Evolutionary conservation across 1,140 invertebrate species (phyloP).

Genomic region (Tetragonula clypearis): DNA sequence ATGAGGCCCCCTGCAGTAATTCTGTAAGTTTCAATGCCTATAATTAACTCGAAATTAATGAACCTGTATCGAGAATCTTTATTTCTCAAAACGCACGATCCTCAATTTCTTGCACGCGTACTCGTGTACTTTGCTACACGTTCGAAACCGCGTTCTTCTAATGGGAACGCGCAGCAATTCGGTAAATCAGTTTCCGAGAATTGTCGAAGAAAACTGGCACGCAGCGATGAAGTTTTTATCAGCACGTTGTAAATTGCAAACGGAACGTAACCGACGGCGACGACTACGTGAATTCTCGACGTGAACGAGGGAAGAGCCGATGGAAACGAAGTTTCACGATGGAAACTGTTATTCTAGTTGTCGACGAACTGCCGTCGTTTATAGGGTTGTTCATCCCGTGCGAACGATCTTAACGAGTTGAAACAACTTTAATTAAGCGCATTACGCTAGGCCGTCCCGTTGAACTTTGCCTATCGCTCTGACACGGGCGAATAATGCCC

Average conservation of each 20-base stretch:
- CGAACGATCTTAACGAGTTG: slow-evolving; percentile 78
- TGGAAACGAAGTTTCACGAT: slow-evolving; percentile 30
- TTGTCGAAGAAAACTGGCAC: background rate
- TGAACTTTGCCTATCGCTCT: slow-evolving; percentile 72
- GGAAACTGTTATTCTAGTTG: slow-evolving; percentile 49
- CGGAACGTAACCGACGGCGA: background rate
- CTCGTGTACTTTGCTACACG: no score
- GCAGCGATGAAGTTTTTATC: background rate
- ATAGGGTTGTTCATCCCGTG: slow-evolving; percentile 77
- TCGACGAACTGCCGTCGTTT: slow-evolving; percentile 46
- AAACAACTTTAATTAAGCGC: slow-evolving; percentile 80
- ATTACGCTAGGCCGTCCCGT: slow-evolving; percentile 71
- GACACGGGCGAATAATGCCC: slow-evolving; percentile 66
- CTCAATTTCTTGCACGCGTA: no score
- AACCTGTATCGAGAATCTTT: no score
- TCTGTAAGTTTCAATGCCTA: no score
- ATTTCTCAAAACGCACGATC: no score
- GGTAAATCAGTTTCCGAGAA: background rate
- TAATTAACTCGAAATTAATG: no score
- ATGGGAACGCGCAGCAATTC: background rate
- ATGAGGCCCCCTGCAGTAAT: no score
- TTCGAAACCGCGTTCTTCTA: no score
- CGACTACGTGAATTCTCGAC: background rate
- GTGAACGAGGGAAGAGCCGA: background rate
- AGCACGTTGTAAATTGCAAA: background rate